Percentiles rank a stretch among this genome's conserved stretches.
Conservation (phyloP, 2,113 vertebrate species). For the Dipodomys stephensi region DNA sequence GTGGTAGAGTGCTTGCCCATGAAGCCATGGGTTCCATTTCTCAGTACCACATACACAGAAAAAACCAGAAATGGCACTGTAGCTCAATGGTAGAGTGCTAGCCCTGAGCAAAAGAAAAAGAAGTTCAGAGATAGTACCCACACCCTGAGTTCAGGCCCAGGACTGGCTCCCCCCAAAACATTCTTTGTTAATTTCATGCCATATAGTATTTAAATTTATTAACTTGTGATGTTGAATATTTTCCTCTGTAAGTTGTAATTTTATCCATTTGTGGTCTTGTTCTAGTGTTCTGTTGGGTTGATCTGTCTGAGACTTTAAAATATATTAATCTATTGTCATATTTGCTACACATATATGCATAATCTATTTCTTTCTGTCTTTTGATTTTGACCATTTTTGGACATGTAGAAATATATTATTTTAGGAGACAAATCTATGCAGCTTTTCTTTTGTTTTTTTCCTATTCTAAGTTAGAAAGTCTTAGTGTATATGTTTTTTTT, state of each 20-base stretch:
- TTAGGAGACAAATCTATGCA: constrained; percentile 56
- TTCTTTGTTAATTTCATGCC: constrained; percentile 29
- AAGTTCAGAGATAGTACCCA: no score
- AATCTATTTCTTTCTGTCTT: constrained; percentile 54
- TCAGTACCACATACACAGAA: no score
- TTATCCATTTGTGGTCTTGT: constrained; percentile 31
- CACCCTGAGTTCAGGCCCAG: no score
- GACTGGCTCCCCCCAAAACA: no score
- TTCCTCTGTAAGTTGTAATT: constrained; percentile 25
- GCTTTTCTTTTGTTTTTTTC: neutral
- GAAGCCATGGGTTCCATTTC: no score
- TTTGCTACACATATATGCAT: constrained; percentile 18
- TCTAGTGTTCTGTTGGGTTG: neutral
- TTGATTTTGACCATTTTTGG: constrained; percentile 60
- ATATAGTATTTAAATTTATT: constrained; percentile 28
- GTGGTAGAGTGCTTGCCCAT: no score
- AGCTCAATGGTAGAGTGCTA: no score
- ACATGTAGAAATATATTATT: constrained; percentile 51
- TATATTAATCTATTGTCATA: constrained; percentile 28
- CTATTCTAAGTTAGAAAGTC: neutral
- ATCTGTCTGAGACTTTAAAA: constrained; percentile 11
- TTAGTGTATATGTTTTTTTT: constrained; percentile 39
- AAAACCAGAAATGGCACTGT: no score
- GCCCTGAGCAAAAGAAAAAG: no score
- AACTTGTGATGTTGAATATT: constrained; percentile 13